Conservation (phyloP, 2,888 invertebrate genomes). For the Lucinisca nassula region DNA sequence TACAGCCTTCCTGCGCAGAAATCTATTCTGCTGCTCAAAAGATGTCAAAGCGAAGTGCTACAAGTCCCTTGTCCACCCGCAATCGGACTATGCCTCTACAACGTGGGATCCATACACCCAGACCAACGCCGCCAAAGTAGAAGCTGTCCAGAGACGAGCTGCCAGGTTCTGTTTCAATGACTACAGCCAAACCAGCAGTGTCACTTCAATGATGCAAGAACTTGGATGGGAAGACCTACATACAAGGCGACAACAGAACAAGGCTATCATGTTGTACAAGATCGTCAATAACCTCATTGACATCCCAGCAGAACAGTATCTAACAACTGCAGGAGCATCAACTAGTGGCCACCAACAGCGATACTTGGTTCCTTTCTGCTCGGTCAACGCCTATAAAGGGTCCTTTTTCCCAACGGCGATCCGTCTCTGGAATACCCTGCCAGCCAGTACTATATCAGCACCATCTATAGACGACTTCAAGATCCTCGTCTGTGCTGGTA, state of each 20-base stretch:
- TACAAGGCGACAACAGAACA: not conserved
- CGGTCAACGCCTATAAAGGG: not conserved
- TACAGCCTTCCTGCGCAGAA: not conserved
- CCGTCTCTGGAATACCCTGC: not conserved
- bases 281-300: not conserved
- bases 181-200: conserved; percentile 19
- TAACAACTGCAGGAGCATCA: not conserved
- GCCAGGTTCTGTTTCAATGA: too few species aligned
- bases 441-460: not conserved
- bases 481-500: too few species aligned
- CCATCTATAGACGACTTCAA: not conserved
- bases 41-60: conserved; percentile 19
- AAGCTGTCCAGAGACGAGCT: conserved; percentile 22
- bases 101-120: conserved; percentile 15
- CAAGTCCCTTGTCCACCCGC: conserved; percentile 17
- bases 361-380: not conserved
- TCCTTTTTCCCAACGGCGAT: not conserved
- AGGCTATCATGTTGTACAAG: not conserved
- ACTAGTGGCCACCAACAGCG: not conserved
- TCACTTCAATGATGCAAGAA: conserved; percentile 37
- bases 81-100: conserved; percentile 16
- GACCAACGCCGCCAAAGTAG: not conserved
- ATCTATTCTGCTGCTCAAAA: conserved; percentile 9
- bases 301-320: not conserved
- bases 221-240: not conserved